phyloP scores from a whole-genome alignment of 2,888 invertebrate species.

The Tinea trinotella region DNA sequence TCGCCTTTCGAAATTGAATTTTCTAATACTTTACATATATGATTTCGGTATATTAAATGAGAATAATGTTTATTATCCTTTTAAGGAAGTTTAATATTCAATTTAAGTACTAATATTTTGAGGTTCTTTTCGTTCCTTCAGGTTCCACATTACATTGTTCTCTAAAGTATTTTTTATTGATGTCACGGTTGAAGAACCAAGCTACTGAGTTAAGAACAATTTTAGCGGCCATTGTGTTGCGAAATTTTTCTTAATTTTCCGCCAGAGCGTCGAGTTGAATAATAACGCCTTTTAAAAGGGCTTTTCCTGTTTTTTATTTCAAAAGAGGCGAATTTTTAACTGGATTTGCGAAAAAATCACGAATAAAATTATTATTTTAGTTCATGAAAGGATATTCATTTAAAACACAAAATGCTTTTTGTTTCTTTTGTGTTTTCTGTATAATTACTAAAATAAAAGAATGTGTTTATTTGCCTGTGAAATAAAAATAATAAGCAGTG shows the following conservation, averaged over 20 bases:
- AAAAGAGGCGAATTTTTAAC: constrained; percentile 7
- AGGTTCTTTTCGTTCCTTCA: too few relatives aligned
- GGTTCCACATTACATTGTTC: not conserved
- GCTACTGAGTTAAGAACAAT: constrained; percentile 37
- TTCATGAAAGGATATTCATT: not conserved
- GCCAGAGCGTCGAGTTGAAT: constrained; percentile 44
- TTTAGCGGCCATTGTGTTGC: constrained; percentile 43
- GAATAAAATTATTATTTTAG: not conserved
- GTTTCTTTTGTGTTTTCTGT: not conserved
- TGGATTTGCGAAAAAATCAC: constrained; percentile 1
- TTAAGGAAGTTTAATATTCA: not conserved
- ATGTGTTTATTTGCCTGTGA: too few relatives aligned
- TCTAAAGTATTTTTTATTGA: constrained; percentile 28
- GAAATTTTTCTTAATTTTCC: constrained; percentile 58
- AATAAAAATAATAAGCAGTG: too few relatives aligned
- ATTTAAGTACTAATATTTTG: constrained; percentile 3
- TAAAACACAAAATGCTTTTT: too few relatives aligned
- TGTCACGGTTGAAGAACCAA: constrained; percentile 34
- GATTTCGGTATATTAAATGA: not conserved
- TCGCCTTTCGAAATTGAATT: constrained; percentile 7
- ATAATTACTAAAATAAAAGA: too few relatives aligned
- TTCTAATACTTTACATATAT: not conserved
- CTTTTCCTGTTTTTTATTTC: constrained; percentile 41
- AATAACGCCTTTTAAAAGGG: constrained; percentile 47
- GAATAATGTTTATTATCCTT: not conserved